Percentiles rank a stretch among this genome's conserved stretches.
Evolutionary conservation across 2,797 vertebrate genomes (phyloP).

Genomic region (Oreortyx pictus): DNA sequence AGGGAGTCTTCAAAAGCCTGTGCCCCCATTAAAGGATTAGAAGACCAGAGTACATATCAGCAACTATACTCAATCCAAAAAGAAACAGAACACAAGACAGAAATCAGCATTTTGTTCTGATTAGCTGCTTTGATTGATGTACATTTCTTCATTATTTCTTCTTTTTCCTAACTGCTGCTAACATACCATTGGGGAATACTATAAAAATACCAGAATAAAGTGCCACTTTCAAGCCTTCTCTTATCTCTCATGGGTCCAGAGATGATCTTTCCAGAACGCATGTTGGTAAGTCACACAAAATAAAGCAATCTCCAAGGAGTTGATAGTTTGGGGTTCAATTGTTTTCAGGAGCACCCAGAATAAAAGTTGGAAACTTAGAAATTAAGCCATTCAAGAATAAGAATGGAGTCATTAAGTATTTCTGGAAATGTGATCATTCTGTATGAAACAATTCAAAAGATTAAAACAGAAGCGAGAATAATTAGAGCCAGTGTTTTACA

Average conservation of each 20-base stretch:
- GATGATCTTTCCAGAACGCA: conserved; percentile 72
- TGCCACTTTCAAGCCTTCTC: conserved; percentile 26
- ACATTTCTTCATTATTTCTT: not conserved
- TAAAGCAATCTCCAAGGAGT: conserved; percentile 81
- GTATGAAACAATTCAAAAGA: conserved; percentile 22
- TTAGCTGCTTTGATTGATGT: conserved; percentile 26
- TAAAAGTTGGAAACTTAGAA: conserved; percentile 4
- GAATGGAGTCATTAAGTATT: conserved; percentile 1
- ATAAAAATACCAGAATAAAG: not conserved
- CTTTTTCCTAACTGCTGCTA: not conserved
- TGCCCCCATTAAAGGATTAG: conserved; percentile 57
- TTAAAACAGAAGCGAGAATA: not conserved
- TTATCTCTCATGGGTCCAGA: not conserved
- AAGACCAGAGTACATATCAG: conserved; percentile 34
- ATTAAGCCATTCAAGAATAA: not conserved
- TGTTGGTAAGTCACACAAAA: conserved; percentile 77
- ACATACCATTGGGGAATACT: not conserved
- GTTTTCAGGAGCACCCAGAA: conserved; percentile 80
- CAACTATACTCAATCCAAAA: conserved; percentile 4
- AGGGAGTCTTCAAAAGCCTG: conserved; percentile 58
- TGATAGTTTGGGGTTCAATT: conserved; percentile 66
- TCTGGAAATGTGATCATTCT: conserved; percentile 12
- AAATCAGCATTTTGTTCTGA: conserved; percentile 71
- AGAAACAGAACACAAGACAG: conserved; percentile 30
- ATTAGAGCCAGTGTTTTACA: not conserved